Evolutionary conservation across 2,113 vertebrate genomes (phyloP).

Genomic region (Archilochus colubris): DNA sequence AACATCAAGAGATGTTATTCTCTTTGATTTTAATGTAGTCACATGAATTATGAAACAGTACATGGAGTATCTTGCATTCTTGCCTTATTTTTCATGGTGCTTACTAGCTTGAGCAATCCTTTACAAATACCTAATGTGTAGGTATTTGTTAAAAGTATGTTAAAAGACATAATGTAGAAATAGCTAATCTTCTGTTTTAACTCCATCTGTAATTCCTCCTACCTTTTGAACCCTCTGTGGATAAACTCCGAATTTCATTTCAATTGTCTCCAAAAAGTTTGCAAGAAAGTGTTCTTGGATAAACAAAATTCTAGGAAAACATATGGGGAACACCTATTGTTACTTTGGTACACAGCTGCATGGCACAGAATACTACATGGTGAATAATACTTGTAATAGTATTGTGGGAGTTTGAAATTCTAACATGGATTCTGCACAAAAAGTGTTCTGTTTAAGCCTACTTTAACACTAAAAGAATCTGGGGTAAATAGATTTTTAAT

Average conservation of each 20-base stretch:
- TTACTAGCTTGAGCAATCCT: not conserved
- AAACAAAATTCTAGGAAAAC: not conserved
- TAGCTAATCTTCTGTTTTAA: not conserved
- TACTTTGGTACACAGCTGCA: not conserved
- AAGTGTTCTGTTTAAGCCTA: not conserved
- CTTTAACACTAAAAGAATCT: not conserved
- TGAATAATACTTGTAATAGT: not conserved
- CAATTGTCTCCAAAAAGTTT: not conserved
- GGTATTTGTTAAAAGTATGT: too few relatives aligned
- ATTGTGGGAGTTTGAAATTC: not conserved
- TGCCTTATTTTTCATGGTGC: not conserved
- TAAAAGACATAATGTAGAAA: not conserved
- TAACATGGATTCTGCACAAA: not conserved
- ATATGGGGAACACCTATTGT: not conserved
- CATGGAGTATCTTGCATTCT: not conserved
- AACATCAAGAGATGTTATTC: not conserved
- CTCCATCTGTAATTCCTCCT: not conserved
- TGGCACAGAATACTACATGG: not conserved
- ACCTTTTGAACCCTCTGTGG: not conserved
- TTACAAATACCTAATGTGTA: not conserved
- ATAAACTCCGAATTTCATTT: not conserved
- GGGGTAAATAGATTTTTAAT: not conserved
- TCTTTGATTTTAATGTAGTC: conserved; percentile 21
- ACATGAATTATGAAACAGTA: conserved; percentile 29
- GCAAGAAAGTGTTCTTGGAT: not conserved